Evolutionary conservation across 2,113 vertebrate genomes (phyloP).

Genomic region (Polyodon spathula): DNA sequence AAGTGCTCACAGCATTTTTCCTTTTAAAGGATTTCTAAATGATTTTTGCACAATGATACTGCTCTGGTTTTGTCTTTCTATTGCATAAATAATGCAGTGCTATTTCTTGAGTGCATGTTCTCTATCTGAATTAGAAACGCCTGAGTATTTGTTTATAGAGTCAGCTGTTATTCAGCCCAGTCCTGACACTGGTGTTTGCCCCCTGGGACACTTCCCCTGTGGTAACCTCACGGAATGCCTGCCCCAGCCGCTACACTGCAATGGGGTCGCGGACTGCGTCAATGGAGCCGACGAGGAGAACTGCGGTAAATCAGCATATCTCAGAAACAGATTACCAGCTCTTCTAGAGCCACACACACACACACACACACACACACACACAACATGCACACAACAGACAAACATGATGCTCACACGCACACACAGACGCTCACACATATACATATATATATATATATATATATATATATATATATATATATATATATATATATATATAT

Average conservation of each 20-base stretch:
- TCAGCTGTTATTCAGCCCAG: constrained; percentile 2
- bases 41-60: too few species aligned
- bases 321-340: too few species aligned
- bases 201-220: constrained; percentile 54
- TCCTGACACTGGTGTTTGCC: constrained; percentile 28
- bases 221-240: constrained; percentile 48
- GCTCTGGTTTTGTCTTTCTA: too few species aligned
- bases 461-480: background rate
- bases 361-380: constrained; percentile 3
- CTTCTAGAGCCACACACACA: background rate
- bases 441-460: constrained; percentile 11
- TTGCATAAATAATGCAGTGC: too few species aligned
- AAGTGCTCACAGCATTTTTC: too few species aligned
- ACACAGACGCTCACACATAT: constrained; percentile 2
- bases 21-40: too few species aligned
- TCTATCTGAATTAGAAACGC: constrained; percentile 13
- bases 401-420: constrained; percentile 3
- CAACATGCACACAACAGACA: too few species aligned
- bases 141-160: constrained; percentile 16
- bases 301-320: constrained; percentile 40
- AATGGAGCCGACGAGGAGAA: constrained; percentile 56
- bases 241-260: constrained; percentile 53
- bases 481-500: background rate
- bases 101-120: too few species aligned
- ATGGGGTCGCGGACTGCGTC: constrained; percentile 41